These are phyloP conservation scores for Tachycineta bicolor DNA, from an alignment of 2,113 vertebrate species.

Conservation along the genomic window DNA sequence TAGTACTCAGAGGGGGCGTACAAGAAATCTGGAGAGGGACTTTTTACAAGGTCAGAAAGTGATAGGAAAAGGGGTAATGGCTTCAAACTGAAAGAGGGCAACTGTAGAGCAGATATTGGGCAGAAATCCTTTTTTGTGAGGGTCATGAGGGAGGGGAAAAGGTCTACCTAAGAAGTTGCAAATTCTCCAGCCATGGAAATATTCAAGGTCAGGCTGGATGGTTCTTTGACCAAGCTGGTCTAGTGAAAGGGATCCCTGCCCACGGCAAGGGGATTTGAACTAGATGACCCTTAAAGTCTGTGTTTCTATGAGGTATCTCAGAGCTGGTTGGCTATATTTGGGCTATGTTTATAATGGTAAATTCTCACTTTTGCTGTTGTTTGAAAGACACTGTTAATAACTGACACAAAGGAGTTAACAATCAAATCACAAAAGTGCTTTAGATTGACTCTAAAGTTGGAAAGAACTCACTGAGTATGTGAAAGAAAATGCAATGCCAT, in stretches of 20 bases:
- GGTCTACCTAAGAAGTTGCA: background rate
- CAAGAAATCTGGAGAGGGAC: background rate
- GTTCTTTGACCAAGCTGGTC: background rate
- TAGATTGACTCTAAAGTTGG: background rate
- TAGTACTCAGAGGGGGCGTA: accelerated
- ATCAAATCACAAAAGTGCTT: background rate
- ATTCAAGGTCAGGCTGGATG: background rate
- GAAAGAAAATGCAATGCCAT: background rate
- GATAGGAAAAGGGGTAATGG: background rate
- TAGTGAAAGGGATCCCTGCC: background rate
- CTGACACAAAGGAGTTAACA: background rate
- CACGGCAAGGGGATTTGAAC: background rate
- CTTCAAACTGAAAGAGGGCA: background rate
- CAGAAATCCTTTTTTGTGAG: background rate
- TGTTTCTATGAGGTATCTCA: background rate
- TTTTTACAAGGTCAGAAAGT: background rate
- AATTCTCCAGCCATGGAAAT: background rate
- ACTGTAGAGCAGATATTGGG: background rate
- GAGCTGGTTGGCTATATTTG: background rate
- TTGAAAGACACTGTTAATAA: background rate
- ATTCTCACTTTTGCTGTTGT: accelerated
- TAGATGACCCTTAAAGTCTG: background rate
- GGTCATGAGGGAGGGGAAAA: background rate
- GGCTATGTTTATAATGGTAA: background rate
- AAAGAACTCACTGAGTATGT: background rate